phyloP scores from a whole-genome alignment of 2,797 vertebrate genomes.

The Mus caroli region DNA sequence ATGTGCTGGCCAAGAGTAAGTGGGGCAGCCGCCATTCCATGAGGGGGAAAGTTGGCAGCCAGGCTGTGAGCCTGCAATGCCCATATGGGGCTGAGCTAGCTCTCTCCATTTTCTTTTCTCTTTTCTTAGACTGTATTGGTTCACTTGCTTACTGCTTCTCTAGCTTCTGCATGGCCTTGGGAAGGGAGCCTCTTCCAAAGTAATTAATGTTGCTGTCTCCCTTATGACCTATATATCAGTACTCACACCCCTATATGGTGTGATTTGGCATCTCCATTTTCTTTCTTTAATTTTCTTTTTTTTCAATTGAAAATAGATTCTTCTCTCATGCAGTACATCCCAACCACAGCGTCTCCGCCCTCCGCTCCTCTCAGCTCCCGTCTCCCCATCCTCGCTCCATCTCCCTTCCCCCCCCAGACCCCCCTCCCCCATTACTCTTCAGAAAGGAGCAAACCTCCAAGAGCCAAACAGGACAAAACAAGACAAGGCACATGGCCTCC shows the following conservation, averaged over 20 bases:
- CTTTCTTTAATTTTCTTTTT: background rate
- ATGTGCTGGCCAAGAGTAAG: conserved; percentile 62
- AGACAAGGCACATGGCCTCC: background rate
- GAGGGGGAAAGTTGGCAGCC: conserved; percentile 52
- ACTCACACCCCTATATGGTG: background rate
- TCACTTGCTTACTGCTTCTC: background rate
- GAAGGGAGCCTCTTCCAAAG: background rate
- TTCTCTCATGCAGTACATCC: background rate
- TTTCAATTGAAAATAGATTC: background rate
- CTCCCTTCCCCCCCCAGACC: background rate
- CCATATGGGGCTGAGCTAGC: background rate
- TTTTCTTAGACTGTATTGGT: background rate
- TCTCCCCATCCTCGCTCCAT: background rate
- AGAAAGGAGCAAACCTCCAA: background rate
- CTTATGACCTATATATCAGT: background rate
- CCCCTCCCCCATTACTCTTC: background rate
- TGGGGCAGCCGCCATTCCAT: conserved; percentile 67
- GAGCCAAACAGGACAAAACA: background rate
- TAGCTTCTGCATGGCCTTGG: background rate
- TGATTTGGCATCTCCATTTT: background rate
- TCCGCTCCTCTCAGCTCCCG: background rate
- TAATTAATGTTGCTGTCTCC: background rate
- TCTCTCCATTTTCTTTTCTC: conserved; percentile 1
- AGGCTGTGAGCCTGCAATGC: conserved; percentile 1
- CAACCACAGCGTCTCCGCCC: background rate